A percentile compares a stretch with the other conserved stretches of the same genome.
These are phyloP conservation scores for Hassar affinis DNA, from an alignment of 2,113 vertebrate genomes.

Conservation along the genomic window DNA sequence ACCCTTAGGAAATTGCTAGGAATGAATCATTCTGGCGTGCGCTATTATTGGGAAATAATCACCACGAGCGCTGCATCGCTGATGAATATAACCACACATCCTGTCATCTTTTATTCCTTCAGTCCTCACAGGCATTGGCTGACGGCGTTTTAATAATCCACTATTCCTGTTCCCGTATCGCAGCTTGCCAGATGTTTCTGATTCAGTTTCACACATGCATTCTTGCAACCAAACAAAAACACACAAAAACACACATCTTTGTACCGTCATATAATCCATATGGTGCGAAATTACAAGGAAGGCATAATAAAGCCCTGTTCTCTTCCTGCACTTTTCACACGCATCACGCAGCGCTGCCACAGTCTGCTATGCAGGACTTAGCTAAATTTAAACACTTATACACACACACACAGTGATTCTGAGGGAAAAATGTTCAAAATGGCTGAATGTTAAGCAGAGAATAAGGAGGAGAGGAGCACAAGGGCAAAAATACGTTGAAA, in stretches of 20 bases:
- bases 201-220: background rate
- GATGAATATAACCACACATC: no score
- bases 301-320: background rate
- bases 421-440: background rate
- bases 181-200: background rate
- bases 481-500: background rate
- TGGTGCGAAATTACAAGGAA: conserved; percentile 7
- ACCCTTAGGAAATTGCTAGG: background rate
- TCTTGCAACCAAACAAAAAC: background rate
- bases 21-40: background rate
- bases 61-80: no score
- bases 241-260: background rate
- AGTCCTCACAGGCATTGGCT: background rate
- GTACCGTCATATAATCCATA: background rate
- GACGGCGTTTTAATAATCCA: background rate
- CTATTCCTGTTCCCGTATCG: background rate
- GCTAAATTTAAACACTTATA: background rate
- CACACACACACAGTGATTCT: background rate
- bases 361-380: no score
- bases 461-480: background rate
- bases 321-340: background rate
- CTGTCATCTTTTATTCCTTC: background rate
- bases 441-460: background rate
- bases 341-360: background rate
- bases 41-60: background rate